Evolutionary conservation across 2,888 invertebrate species (phyloP), one percentile per base, ranked within the genome.

Genomic region (Cacoxenus indagator): DNA sequence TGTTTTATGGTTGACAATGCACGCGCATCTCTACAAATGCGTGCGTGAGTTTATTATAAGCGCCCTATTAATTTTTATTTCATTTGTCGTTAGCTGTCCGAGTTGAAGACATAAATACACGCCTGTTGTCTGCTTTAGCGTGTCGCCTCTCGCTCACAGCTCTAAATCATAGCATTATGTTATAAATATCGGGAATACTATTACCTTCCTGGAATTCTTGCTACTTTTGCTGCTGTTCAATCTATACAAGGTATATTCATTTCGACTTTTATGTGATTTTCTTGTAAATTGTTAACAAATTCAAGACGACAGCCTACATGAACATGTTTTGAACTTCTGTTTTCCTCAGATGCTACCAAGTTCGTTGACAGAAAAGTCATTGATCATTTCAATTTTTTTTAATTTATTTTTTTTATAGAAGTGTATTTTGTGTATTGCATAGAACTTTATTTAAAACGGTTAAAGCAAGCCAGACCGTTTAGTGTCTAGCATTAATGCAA

Each of bases 41-140:
- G 48, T 48, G 37, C 8, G 51, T 22, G 51, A 26, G 14, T 55
- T 55, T 55, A 55, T 55, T 55, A 55, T 55, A n/a, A 27, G 55
- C 55, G 27, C 27, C n/a, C 55, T 69, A 64, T 67, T 69, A 69
- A 69, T 69, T 67, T 69, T 27, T 64, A 67, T 69, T 69, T 64
- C 54, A 64, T 69, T 65, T 67, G 69, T 69, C 67, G 27, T 51
- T 27, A 14, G 24, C 27, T 26, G 55, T 55, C 22, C 51, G 22
- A 17, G n/a, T n/a, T 22, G 9, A 22, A 17, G 22, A 55, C 55
- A 55, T 55, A 55, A 55, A 55, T 55, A 26, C 17, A 55, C 55
- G 55, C 55, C 55, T 51, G n/a, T 51, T 55, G 55, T 26, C 27
- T 55, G 24, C 27, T 55, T 8, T 9, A 51, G 22, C 17, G 17